A percentile compares a stretch with the other conserved stretches of the same genome.
These are phyloP conservation scores for Alces alces DNA, from an alignment of 2,113 vertebrate genomes.

Conservation along the genomic window DNA sequence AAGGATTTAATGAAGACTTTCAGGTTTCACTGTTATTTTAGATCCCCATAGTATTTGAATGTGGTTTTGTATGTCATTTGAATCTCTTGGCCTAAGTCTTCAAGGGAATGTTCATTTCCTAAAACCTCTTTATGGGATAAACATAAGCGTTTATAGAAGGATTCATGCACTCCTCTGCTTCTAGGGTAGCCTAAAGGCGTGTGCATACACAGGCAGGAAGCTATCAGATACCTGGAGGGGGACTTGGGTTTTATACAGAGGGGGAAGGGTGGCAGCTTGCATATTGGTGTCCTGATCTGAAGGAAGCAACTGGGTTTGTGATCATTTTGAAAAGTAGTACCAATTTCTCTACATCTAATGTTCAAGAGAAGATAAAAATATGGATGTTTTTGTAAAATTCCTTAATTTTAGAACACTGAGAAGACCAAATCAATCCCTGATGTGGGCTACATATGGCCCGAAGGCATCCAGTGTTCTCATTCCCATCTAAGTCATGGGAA, in stretches of 20 bases:
- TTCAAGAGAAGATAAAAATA: neutral
- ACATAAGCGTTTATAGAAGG: neutral
- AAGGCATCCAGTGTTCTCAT: neutral
- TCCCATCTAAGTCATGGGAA: neutral
- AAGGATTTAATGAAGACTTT: constrained; percentile 11
- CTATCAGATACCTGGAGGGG: neutral
- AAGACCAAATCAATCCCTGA: neutral
- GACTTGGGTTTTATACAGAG: neutral
- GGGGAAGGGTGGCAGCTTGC: neutral
- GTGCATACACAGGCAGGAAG: neutral
- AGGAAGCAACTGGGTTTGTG: neutral
- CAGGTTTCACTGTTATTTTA: neutral
- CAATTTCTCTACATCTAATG: neutral
- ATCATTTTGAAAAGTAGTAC: neutral
- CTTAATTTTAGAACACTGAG: constrained; percentile 6
- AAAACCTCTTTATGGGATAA: neutral
- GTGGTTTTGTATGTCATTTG: neutral
- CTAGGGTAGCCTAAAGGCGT: neutral
- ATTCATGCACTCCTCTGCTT: neutral
- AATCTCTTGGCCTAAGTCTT: neutral
- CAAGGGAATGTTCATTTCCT: neutral
- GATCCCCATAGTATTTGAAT: neutral
- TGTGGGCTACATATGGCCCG: neutral
- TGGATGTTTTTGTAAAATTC: neutral
- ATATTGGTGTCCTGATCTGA: neutral